These are phyloP conservation scores for Vombatus ursinus DNA, from an alignment of 2,113 vertebrate genomes.

Conservation along the genomic window DNA sequence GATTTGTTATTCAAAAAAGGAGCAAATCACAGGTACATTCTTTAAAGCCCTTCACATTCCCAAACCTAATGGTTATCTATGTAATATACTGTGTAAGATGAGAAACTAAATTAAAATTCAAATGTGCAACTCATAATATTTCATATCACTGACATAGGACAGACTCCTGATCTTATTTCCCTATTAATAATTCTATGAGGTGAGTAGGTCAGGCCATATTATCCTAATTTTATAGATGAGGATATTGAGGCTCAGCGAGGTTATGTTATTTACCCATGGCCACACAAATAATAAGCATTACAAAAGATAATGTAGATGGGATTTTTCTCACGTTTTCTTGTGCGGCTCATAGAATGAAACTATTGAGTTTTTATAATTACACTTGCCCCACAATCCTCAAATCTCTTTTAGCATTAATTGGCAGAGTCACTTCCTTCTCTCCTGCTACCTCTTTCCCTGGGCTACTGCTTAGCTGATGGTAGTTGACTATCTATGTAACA, in stretches of 20 bases:
- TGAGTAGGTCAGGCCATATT: background rate
- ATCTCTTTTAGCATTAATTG: background rate
- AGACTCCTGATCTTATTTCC: background rate
- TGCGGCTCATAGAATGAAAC: background rate
- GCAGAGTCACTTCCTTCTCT: background rate
- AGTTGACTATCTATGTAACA: background rate
- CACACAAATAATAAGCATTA: background rate
- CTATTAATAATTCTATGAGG: background rate
- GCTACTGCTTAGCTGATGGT: background rate
- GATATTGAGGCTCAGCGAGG: background rate
- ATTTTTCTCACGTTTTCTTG: background rate
- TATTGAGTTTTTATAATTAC: background rate
- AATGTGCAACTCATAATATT: background rate
- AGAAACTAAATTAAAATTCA: background rate
- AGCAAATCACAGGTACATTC: background rate
- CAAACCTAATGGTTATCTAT: background rate
- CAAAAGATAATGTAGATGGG: background rate
- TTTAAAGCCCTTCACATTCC: background rate
- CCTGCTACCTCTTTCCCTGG: background rate
- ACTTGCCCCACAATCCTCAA: background rate
- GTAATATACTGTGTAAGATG: background rate
- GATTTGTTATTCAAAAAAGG: background rate
- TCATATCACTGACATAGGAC: background rate
- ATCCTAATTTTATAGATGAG: background rate
- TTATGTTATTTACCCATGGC: background rate